These are phyloP conservation scores for Plumapathes pennacea DNA, from an alignment of 92 coral and sea anemone species.

Conservation along the genomic window DNA sequence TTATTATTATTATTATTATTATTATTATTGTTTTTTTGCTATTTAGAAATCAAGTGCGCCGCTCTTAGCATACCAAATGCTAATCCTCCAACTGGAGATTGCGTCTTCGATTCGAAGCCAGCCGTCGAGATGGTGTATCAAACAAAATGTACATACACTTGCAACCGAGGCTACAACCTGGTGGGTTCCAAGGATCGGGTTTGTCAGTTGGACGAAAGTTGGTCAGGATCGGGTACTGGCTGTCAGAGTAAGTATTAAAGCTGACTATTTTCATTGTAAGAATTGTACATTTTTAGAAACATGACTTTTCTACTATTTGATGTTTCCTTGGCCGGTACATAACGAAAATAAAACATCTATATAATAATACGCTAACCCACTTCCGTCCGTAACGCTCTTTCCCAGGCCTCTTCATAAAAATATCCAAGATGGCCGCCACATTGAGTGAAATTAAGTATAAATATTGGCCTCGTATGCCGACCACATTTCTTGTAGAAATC, in stretches of 20 bases:
- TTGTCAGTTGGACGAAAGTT: constrained; percentile 61
- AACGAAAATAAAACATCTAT: no score
- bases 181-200: constrained; percentile 56
- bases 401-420: no score
- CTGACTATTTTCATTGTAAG: no score
- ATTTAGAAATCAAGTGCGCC: constrained; percentile 38
- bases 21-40: background rate
- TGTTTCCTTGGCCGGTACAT: no score
- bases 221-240: constrained; percentile 67
- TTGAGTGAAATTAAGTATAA: no score
- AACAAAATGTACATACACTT: constrained; percentile 56
- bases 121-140: constrained; percentile 4
- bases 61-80: constrained; percentile 13
- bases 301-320: no score
- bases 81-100: constrained; percentile 48
- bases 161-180: constrained; percentile 55
- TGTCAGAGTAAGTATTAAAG: constrained; percentile 78
- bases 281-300: no score
- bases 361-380: no score
- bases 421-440: no score
- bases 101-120: constrained; percentile 6
- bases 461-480: no score
- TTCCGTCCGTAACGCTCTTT: no score
- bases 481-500: no score
- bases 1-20: background rate